Percentiles rank a stretch among this genome's conserved stretches.
Evolutionary conservation across 1,140 invertebrate species (phyloP).

Genomic region (Lepidurus arcticus): DNA sequence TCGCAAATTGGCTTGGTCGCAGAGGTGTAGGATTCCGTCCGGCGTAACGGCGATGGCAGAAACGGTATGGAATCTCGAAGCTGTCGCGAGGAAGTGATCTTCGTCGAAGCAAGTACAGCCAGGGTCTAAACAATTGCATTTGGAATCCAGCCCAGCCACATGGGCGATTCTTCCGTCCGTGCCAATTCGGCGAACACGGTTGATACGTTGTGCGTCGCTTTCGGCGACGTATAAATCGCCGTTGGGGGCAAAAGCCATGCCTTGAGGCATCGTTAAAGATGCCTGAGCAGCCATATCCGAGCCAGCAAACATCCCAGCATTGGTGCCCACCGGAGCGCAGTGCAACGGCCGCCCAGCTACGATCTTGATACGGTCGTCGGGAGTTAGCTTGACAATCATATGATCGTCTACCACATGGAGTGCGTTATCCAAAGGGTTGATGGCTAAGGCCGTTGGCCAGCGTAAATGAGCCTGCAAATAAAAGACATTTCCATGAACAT

Average conservation of each 20-base stretch:
- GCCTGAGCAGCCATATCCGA: conserved; percentile 79
- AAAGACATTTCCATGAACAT: neutral
- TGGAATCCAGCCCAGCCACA: conserved; percentile 89
- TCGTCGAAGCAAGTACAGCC: conserved; percentile 87
- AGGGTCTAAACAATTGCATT: conserved; percentile 86
- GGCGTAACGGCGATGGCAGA: conserved; percentile 88
- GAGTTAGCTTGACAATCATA: conserved; percentile 74
- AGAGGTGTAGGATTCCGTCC: conserved; percentile 87
- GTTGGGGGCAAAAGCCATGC: conserved; percentile 86
- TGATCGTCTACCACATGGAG: conserved; percentile 93
- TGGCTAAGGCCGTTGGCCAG: conserved; percentile 89
- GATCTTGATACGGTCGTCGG: conserved; percentile 73
- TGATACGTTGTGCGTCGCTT: conserved; percentile 91
- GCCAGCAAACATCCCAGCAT: conserved; percentile 23
- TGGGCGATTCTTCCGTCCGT: conserved; percentile 87
- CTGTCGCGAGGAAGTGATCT: conserved; percentile 82
- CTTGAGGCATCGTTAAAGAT: conserved; percentile 84
- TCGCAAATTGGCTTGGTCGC: conserved; percentile 82
- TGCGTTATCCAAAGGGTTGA: conserved; percentile 88
- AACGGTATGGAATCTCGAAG: conserved; percentile 89
- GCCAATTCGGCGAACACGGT: conserved; percentile 76
- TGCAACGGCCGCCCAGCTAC: conserved; percentile 86
- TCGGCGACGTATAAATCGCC: conserved; percentile 93
- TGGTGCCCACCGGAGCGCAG: conserved; percentile 55
- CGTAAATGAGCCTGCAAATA: conserved; percentile 65